Evolutionary conservation across 2,888 invertebrate genomes (phyloP), one percentile per base, ranked within the genome.

Genomic region (Bedellia somnulentella): DNA sequence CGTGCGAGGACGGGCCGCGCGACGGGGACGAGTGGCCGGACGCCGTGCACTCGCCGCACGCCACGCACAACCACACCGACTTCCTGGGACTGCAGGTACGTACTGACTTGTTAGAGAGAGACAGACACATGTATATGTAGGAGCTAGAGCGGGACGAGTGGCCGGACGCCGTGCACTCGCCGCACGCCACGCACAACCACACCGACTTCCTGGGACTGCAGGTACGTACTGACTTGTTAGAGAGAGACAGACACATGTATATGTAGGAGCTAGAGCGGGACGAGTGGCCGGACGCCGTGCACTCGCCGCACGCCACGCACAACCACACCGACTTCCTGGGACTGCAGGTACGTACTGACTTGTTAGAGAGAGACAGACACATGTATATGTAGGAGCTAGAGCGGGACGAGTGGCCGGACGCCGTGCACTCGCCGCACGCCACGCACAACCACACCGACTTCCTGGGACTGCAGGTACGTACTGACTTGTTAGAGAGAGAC

Each of bases 101-200:
- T 43, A 5, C 40, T 41, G 15, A 46, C 23, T n/a, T n/a, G 11
- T 8, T 25, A 12, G 25, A 9, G n/a, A 23, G n/a, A 23, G n/a
- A 4, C 45, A 22, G n/a, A 47, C 14, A 46, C 45, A 23, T 46
- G 47, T 30, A 43, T 43, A 12, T 44, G 44, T 29, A 71, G 78
- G 80, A 78, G 41, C 56, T 67, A 37, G 31, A 48, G 79, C 29
- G 14, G 43, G 39, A 83, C 18, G 89, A 86, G 60, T 86, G 89
- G 40, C 89, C 89, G 44, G 87, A 87, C 29, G 86, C 40, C 1
- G 85, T 70, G 5, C 80, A 81, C 46, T 81, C 83, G 18, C 82
- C 83, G 1, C 80, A 81, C 47, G 78, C 80, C 31, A 57, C 75
- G 29, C 71, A 78, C 40, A 80, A 79, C 41, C 80, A 78, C 45